Conservation (phyloP, 2,113 vertebrate species). For the Chrysochloris asiatica region DNA sequence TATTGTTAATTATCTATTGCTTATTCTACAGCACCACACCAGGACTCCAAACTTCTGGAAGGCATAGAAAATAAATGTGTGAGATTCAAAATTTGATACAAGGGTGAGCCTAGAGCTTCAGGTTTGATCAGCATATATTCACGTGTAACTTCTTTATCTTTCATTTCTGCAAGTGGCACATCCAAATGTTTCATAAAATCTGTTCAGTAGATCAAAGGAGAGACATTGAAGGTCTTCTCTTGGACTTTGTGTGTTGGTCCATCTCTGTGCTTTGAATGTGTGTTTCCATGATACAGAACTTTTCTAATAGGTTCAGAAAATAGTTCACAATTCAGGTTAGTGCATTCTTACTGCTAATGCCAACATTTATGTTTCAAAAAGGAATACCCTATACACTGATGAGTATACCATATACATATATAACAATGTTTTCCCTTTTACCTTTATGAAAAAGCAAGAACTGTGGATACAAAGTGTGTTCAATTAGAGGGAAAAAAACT, state of each 20-base stretch:
- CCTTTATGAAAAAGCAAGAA: background rate
- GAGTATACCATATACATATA: background rate
- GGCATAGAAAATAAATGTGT: background rate
- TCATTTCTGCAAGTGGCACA: slow-evolving; percentile 24
- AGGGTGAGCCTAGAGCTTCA: no score
- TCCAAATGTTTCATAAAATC: background rate
- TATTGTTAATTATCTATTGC: no score
- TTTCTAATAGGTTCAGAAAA: background rate
- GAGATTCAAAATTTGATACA: background rate
- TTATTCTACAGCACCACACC: no score
- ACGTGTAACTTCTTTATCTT: background rate
- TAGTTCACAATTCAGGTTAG: background rate
- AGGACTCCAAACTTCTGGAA: background rate
- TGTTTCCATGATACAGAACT: background rate
- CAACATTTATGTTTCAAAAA: background rate
- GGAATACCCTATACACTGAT: background rate
- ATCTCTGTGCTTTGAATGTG: background rate
- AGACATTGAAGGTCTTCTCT: background rate
- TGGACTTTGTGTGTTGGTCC: background rate
- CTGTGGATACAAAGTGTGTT: background rate
- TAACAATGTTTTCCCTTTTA: background rate
- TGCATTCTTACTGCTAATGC: background rate
- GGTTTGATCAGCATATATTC: background rate
- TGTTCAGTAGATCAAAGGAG: background rate
- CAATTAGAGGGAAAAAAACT: background rate